These are phyloP conservation scores for Megalops atlanticus DNA, from an alignment of 2,113 vertebrate species.

Conservation along the genomic window DNA sequence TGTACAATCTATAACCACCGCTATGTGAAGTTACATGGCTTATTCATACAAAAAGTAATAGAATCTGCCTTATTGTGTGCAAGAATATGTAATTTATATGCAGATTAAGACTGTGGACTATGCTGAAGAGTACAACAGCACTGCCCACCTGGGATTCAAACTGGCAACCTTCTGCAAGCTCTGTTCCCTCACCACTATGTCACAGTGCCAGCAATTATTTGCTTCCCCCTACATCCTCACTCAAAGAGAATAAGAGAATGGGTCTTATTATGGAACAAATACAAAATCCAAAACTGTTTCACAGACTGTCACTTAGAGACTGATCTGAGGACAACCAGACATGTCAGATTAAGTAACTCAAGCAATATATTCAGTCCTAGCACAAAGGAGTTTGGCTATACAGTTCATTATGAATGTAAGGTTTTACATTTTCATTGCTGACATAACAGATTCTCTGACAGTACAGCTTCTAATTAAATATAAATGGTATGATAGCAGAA, in stretches of 20 bases:
- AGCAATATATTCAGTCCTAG: not conserved
- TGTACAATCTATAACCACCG: not conserved
- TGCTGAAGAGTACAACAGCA: not conserved
- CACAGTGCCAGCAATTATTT: not conserved
- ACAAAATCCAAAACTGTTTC: not conserved
- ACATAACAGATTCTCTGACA: not conserved
- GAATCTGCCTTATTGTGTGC: slow-evolving; percentile 67
- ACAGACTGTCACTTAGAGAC: not conserved
- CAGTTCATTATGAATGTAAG: not conserved
- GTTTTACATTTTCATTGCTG: not conserved
- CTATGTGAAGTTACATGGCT: slow-evolving; percentile 20
- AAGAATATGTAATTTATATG: not conserved
- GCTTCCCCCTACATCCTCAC: not conserved
- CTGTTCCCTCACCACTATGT: not conserved
- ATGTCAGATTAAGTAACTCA: not conserved
- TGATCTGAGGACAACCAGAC: not conserved
- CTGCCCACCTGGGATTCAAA: not conserved
- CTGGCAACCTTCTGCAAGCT: not conserved
- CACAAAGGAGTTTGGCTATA: not conserved
- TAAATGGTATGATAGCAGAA: not conserved
- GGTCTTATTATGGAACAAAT: slow-evolving; percentile 40
- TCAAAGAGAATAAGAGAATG: not conserved
- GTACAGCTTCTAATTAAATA: not conserved
- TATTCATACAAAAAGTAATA: slow-evolving; percentile 46
- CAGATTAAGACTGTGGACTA: not conserved